Conservation (phyloP, 92 coral and sea anemone genomes). For the Bergia puertoricense region DNA sequence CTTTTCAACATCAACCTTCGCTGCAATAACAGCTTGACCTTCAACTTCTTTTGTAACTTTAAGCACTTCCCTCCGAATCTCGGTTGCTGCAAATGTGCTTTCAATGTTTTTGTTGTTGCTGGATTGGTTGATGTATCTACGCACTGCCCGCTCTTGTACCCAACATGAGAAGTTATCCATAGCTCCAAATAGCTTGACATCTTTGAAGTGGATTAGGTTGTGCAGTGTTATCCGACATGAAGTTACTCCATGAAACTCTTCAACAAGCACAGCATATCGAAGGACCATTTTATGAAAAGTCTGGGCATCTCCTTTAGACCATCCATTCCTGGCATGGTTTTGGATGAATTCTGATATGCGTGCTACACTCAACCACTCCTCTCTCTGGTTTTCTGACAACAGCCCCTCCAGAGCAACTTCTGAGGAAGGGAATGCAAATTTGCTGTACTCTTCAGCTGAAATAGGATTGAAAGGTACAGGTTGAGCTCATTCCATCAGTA, state of each 20-base stretch:
- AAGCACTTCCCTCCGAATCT: conserved; percentile 51
- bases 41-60: conserved; percentile 43
- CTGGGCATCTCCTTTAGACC: conserved; percentile 44
- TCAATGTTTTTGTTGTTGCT: conserved; percentile 60
- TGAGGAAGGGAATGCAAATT: no score
- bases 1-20: conserved; percentile 18
- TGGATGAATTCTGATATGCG: conserved; percentile 43
- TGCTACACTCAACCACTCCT: conserved; percentile 21
- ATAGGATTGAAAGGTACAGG: no score
- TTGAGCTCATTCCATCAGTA: no score
- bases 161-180: conserved; percentile 63
- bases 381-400: neutral
- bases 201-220: conserved; percentile 59
- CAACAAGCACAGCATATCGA: conserved; percentile 57
- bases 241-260: conserved; percentile 50
- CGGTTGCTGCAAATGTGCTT: conserved; percentile 52
- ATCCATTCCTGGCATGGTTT: conserved; percentile 68
- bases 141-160: conserved; percentile 57
- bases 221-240: conserved; percentile 49
- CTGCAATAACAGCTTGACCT: neutral
- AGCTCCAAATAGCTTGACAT: conserved; percentile 39
- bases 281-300: conserved; percentile 60
- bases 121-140: conserved; percentile 49
- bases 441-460: no score
- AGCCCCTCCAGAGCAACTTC: no score